These are phyloP conservation scores for Gambusia affinis DNA, from an alignment of 2,113 vertebrate species.

Conservation along the genomic window DNA sequence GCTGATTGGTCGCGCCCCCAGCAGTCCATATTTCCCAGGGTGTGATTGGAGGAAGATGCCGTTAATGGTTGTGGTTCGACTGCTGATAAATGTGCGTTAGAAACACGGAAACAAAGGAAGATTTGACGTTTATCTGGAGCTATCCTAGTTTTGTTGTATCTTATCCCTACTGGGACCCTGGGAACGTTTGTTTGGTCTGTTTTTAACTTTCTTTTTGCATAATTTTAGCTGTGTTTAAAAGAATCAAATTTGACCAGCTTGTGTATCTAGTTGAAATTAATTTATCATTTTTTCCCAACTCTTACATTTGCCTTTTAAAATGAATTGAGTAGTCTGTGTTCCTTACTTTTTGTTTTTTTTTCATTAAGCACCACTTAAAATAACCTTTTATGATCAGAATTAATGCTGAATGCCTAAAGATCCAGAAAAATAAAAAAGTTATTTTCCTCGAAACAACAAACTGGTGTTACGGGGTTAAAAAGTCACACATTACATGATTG, in stretches of 20 bases:
- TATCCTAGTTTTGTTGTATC: neutral
- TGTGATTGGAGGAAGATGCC: conserved; percentile 65
- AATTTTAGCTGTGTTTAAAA: neutral
- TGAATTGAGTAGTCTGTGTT: neutral
- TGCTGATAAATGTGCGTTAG: conserved; percentile 15
- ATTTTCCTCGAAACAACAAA: no score
- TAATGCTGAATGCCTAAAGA: neutral
- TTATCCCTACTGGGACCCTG: no score
- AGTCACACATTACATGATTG: neutral
- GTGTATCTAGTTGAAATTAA: neutral
- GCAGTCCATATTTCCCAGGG: conserved; percentile 44
- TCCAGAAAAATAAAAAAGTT: no score
- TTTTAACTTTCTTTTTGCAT: neutral
- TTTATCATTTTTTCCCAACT: neutral
- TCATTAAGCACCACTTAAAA: neutral
- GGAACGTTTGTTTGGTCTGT: neutral
- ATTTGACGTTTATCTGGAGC: neutral
- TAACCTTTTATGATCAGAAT: neutral
- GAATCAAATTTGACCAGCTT: neutral
- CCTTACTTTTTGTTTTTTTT: neutral
- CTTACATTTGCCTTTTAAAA: neutral
- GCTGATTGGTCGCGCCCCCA: conserved; percentile 81
- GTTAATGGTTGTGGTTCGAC: conserved; percentile 57
- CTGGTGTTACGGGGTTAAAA: no score
- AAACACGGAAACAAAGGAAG: neutral